Base-by-base conservation (phyloP, 2,797 vertebrate genomes). In the Catamblyrhynchus diadema region DNA sequence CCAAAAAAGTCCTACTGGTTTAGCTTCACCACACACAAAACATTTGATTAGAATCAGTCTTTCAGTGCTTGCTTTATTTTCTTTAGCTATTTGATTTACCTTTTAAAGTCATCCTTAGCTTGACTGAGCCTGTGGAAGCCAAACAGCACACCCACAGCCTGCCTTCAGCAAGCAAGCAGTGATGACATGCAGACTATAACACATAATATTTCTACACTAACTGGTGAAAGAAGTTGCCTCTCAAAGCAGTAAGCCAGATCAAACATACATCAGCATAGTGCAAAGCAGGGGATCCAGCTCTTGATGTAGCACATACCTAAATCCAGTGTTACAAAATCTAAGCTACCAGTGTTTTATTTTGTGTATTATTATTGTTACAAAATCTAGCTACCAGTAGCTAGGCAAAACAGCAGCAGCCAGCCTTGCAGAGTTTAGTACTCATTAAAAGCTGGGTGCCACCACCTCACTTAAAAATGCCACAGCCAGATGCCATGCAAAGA, bases 251-350 rank as follows among this genome's bases (percentile, higher is more conserved):
- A 59, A 86, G 18, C 20, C 48, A 51, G 69, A 28, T 33, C 16
- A 65, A 62, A 62, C 14, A 25, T 1, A 27, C 16, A 48, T 24
- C 32, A 66, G 0, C 0, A 0, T 44, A 41, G 37, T 1, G 30
- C 60, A 60, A 81, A 81, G 65, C 25, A 1, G 7, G 4, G 25
- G 19, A 32, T 56, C 53, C 50, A 64, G 53, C 23, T 54, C 67
- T 39, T n/a, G 6, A 16, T 33, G n/a, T 8, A 70, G 56, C 54
- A 82, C 22, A 32, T 14, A 41, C 9, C 33, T 6, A 7, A 80
- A 81, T 16, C 7, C 48, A 62, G 24, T 24, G 24, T 7, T 8
- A 1, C 27, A 66, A 72, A 74, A 81, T 35, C 11, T 25, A 13
- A 32, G 19, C 35, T 30, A 41, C 13, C 16, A 48, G 23, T 14